Conservation (phyloP, 2,113 vertebrate genomes). For the Columbina picui region DNA sequence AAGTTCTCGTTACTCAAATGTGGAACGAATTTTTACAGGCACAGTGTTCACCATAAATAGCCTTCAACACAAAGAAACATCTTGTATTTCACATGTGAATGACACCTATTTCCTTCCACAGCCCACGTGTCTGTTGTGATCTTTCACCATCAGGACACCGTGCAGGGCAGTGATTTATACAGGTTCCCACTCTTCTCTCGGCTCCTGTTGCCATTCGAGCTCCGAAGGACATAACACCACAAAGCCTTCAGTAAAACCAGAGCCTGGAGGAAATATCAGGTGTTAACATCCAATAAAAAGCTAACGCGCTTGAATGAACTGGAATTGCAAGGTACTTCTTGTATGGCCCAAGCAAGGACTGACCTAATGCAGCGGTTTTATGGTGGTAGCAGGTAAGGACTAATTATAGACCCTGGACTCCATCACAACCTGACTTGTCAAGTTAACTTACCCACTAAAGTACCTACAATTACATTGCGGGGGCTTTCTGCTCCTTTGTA, state of each 20-base stretch:
- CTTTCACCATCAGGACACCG: background rate
- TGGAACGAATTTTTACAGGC: slow-evolving; percentile 32
- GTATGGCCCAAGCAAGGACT: background rate
- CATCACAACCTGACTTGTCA: slow-evolving; percentile 52
- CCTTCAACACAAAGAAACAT: background rate
- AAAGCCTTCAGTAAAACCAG: background rate
- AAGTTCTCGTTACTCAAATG: background rate
- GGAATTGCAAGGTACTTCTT: background rate
- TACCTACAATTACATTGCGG: background rate
- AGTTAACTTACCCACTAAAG: background rate
- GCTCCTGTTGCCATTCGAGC: background rate
- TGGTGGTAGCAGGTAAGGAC: slow-evolving; percentile 38
- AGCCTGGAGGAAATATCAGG: slow-evolving; percentile 56
- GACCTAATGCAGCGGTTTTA: slow-evolving; percentile 14
- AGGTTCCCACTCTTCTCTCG: background rate
- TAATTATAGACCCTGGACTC: slow-evolving; percentile 30
- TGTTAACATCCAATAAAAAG: slow-evolving; percentile 54
- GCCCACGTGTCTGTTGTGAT: background rate
- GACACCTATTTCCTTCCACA: background rate
- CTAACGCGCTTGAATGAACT: background rate
- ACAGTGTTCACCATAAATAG: background rate
- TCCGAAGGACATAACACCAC: background rate
- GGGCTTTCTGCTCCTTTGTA: background rate
- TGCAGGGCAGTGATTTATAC: background rate
- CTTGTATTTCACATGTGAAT: background rate